These are phyloP conservation scores for Eubasilissa regina DNA, from an alignment of 1,140 invertebrate species.

Conservation along the genomic window DNA sequence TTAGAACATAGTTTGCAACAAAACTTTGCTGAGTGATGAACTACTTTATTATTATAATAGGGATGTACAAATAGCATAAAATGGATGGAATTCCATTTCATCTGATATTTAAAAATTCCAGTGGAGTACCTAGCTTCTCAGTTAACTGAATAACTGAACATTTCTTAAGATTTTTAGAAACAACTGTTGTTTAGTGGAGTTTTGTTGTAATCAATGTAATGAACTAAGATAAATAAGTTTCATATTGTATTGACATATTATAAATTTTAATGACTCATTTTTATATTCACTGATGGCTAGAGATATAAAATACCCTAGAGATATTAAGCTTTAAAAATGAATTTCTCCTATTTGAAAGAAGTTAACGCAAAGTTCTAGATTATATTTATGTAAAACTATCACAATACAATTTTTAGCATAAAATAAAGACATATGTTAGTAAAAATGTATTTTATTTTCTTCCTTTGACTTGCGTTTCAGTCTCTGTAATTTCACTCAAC, in stretches of 20 bases:
- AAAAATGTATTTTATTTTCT: slow-evolving; percentile 8
- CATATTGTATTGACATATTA: slow-evolving; percentile 29
- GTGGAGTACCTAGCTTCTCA: too few species aligned
- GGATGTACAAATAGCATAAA: too few species aligned
- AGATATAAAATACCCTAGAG: slow-evolving; percentile 36
- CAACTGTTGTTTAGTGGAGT: background rate
- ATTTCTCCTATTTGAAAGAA: slow-evolving; percentile 40
- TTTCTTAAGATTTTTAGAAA: too few species aligned
- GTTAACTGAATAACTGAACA: too few species aligned
- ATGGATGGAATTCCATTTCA: too few species aligned
- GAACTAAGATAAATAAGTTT: slow-evolving; percentile 3
- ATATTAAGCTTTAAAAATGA: slow-evolving; percentile 47
- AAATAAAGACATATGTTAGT: slow-evolving; percentile 50
- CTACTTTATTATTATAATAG: too few species aligned
- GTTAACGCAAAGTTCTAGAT: slow-evolving; percentile 43
- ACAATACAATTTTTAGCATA: slow-evolving; percentile 42
- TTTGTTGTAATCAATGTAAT: background rate
- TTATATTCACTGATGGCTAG: slow-evolving; percentile 42
- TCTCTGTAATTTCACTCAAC: background rate
- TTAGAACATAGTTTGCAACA: too few species aligned
- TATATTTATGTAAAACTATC: slow-evolving; percentile 47
- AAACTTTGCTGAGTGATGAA: too few species aligned
- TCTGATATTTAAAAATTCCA: too few species aligned
- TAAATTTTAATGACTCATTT: slow-evolving; percentile 39
- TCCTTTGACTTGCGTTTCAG: too few species aligned